A percentile compares a stretch with the other conserved stretches of the same genome.
Conservation (phyloP, 2,888 invertebrate genomes). For the Eutolmus rufibarbis region DNA sequence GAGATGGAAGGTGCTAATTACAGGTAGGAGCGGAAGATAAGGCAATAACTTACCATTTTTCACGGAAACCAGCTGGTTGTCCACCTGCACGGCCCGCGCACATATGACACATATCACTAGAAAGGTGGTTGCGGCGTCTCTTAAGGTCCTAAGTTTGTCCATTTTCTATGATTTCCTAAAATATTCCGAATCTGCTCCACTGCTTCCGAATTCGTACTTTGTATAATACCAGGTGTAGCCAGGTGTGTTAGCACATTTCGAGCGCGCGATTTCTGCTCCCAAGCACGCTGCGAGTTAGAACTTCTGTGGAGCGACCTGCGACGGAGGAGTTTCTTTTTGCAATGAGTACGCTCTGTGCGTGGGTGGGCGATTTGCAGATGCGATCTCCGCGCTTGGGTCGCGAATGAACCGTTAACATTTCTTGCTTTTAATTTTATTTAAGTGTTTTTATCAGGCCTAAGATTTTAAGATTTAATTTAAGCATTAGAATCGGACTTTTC, state of each 20-base stretch:
- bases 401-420: constrained; percentile 46
- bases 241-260: background rate
- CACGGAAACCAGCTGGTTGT: constrained; percentile 61
- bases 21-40: background rate
- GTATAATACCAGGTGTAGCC: background rate
- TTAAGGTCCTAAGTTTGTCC: background rate
- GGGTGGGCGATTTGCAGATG: constrained; percentile 19
- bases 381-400: constrained; percentile 12
- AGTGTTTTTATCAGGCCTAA: background rate
- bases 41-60: constrained; percentile 57
- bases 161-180: constrained; percentile 1
- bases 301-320: background rate
- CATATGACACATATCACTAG: background rate
- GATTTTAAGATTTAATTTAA: background rate
- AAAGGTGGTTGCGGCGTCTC: background rate
- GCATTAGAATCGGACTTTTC: background rate
- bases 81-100: constrained; percentile 51
- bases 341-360: background rate
- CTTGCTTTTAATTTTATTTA: constrained; percentile 37
- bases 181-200: background rate
- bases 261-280: background rate
- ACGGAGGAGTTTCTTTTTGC: background rate
- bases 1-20: constrained; percentile 27
- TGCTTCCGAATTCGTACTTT: background rate
- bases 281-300: background rate